Evolutionary conservation across 2,888 invertebrate genomes (phyloP).

Genomic region (Elegia similella): DNA sequence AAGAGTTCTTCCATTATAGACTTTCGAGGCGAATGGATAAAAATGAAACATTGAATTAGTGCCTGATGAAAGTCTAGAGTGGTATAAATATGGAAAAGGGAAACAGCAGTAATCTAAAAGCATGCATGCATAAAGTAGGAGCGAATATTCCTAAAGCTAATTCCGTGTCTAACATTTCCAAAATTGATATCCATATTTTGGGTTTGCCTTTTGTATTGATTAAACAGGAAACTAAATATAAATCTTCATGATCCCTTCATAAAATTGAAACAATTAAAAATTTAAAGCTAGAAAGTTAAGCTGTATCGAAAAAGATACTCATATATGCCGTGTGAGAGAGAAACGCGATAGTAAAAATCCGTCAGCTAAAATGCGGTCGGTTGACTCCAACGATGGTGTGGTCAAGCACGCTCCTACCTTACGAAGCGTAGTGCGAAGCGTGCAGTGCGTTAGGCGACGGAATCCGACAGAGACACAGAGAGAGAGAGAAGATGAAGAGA

Average conservation of each 20-base stretch:
- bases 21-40: conserved; percentile 37
- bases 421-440: conserved; percentile 74
- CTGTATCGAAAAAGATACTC: conserved; percentile 3
- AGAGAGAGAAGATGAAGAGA: conserved; percentile 61
- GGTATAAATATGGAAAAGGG: conserved; percentile 46
- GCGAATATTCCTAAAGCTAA: conserved; percentile 49
- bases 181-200: conserved; percentile 24
- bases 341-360: conserved; percentile 10
- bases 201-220: conserved; percentile 33
- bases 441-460: conserved; percentile 78
- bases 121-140: conserved; percentile 79
- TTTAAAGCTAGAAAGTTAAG: conserved; percentile 13
- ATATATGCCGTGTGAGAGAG: conserved; percentile 9
- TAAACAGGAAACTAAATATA: neutral
- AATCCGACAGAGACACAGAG: conserved; percentile 74
- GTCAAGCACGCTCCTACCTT: conserved; percentile 72
- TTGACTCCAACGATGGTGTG: conserved; percentile 25
- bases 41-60: conserved; percentile 20
- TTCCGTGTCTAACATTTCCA: conserved; percentile 19
- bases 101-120: conserved; percentile 57
- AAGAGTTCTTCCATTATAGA: conserved; percentile 53
- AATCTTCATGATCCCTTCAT: conserved; percentile 19
- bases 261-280: conserved; percentile 19
- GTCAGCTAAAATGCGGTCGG: conserved; percentile 10
- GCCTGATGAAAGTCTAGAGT: conserved; percentile 52